Evolutionary conservation across 2,888 invertebrate genomes (phyloP), one percentile per base, ranked within the genome.

Genomic region (Hyppa rectilinea): DNA sequence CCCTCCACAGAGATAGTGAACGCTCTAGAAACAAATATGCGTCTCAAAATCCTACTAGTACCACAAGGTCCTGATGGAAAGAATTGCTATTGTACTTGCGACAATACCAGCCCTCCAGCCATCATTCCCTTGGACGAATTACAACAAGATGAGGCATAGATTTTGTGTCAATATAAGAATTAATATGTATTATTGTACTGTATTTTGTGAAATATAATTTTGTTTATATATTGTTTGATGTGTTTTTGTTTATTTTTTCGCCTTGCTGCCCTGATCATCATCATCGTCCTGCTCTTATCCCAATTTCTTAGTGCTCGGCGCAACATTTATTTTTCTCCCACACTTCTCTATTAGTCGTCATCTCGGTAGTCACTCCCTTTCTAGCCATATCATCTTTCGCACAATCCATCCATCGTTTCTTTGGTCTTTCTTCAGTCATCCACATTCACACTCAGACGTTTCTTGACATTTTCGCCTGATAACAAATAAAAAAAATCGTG

Each of bases 61-160:
- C 92, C 92, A 0, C 86, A 90, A n/a, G 90, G 88, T 0, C 87
- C 88, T 0, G 63, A 85, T 0, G 87, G 88, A 0, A 89, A 88
- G 66, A 92, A 92, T 38, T 93, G 92, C 50, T 92, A 88, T 86
- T 93, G 92, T 29, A 91, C 92, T 0, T 93, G 92, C 29, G 90
- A 90, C n/a, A 87, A 80, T 17, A 82, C 77, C 0, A 78, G 68
- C 0, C 60, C 83, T 0, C 92, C 92, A 0, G 84, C 88, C n/a
- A 67, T 88, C 0, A 87, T 92, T 1, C 89, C 91, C 0, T 0
- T 88, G 0, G 78, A 83, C 0, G 82, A 87, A 0, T 49, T 90
- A 0, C 84, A 85, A 0, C 12, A 58, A 0, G 84, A 85, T n/a
- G 34, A 50, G 2, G 0, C 9, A 20, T 74, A 73, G 12, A 29